Conservation (phyloP, 2,888 invertebrate species). For the Ophion costatus region DNA sequence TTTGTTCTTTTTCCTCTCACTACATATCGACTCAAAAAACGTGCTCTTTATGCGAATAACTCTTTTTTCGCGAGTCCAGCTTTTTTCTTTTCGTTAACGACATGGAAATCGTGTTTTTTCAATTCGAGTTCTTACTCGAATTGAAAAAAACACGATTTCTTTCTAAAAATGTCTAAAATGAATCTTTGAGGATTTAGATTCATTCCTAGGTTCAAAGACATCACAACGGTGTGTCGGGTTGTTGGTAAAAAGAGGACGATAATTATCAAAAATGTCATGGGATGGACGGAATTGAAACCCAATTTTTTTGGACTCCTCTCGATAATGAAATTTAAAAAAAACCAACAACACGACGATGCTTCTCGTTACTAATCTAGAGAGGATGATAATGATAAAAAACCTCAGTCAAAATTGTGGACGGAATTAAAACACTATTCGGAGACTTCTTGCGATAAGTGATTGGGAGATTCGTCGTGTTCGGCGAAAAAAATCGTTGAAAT, state of each 20-base stretch:
- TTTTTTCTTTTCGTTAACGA: neutral
- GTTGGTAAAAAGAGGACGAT: neutral
- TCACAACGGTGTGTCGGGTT: too few relatives aligned
- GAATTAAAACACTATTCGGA: neutral
- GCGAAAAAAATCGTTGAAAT: neutral
- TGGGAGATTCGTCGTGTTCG: neutral
- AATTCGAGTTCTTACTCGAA: too few relatives aligned
- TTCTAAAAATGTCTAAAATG: too few relatives aligned
- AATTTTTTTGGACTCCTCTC: neutral
- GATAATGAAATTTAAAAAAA: too few relatives aligned
- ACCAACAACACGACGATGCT: too few relatives aligned
- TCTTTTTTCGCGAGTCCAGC: neutral
- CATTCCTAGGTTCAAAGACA: too few relatives aligned
- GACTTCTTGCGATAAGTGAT: neutral
- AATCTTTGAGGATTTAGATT: too few relatives aligned
- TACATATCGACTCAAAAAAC: neutral
- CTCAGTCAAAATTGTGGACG: neutral
- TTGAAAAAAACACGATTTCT: too few relatives aligned
- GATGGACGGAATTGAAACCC: neutral
- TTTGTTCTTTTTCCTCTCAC: constrained; percentile 27
- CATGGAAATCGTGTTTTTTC: neutral
- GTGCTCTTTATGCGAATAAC: neutral
- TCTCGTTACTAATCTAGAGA: too few relatives aligned
- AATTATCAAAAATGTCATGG: neutral
- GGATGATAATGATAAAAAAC: neutral